Conservation (phyloP, 2,113 vertebrate genomes). For the Amblyornis subalaris region DNA sequence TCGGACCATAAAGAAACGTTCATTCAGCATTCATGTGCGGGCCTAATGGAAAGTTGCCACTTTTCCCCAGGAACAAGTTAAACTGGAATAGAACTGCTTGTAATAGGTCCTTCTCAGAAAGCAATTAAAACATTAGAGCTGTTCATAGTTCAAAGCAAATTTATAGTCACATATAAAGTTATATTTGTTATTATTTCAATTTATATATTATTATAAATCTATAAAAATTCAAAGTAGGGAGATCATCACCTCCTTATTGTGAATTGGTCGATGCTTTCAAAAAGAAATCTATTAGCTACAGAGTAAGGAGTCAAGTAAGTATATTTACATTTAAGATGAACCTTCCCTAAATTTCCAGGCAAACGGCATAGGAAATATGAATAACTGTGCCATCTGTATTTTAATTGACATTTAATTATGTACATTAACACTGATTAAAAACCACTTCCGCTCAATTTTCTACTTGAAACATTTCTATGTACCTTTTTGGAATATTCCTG, state of each 20-base stretch:
- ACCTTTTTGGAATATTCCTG: constrained; percentile 89
- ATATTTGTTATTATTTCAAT: neutral
- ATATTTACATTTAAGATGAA: neutral
- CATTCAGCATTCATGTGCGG: accelerated
- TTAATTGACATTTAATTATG: neutral
- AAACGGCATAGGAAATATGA: neutral
- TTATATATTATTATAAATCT: neutral
- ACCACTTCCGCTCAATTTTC: neutral
- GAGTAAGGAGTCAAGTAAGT: neutral
- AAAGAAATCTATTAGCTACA: neutral
- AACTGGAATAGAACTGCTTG: neutral
- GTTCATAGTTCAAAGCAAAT: neutral
- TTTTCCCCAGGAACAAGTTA: neutral
- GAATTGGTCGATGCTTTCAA: neutral
- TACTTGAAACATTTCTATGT: neutral
- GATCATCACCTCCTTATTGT: neutral
- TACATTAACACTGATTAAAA: neutral
- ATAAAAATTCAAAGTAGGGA: neutral
- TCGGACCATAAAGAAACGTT: neutral
- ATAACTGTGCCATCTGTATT: neutral
- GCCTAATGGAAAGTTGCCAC: neutral
- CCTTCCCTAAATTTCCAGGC: neutral
- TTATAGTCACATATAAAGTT: neutral
- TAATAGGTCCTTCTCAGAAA: neutral
- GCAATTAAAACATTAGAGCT: neutral